Base-by-base conservation (phyloP, 1,140 invertebrate species). In the Leguminivora glycinivorella region DNA sequence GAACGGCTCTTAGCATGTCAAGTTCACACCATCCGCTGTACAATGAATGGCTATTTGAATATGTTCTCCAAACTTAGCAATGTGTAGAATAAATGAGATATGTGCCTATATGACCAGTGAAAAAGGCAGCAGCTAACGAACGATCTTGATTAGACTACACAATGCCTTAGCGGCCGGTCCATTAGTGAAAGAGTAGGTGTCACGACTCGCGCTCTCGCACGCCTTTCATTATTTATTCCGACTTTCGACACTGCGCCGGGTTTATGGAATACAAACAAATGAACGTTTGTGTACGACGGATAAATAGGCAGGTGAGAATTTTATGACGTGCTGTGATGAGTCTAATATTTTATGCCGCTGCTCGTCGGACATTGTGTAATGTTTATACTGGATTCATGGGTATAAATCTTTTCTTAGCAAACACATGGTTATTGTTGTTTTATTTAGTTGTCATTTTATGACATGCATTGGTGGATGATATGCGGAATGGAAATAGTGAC, bases 151-250 rank as follows among this genome's bases (percentile, higher is more conserved):
- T 88, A 83, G 70, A 76, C 70, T 77, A 77, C 75, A 82, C 79
- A 82, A 77, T 83, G 80, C 82, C 82, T 80, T 78, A 80, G 79
- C 78, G 72, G 78, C 71, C 71, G 78, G 74, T 89, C 84, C 87
- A 91, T 89, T 91, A 91, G 83, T 74, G 86, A 84, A 80, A 82
- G 82, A 83, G 80, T 83, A 82, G 78, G 78, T 87, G 85, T 91
- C 88, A 91, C 88, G 88, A 91, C 79, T 87, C 73, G 68, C 52
- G 71, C 73, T 60, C 69, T 81, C 75, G 78, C 77, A 78, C 74
- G 81, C 75, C 72, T 80, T 84, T 81, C 84, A 86, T 88, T 88
- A 85, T 83, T 88, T 87, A 87, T 85, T 76, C 77, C 73, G 67
- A 75, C 70, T 76, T 74, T 79, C 73, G 73, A 82, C 71, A 72